Evolutionary conservation across 2,113 vertebrate species (phyloP), one percentile per base, ranked within the genome.

Genomic region (Rhineura floridana): DNA sequence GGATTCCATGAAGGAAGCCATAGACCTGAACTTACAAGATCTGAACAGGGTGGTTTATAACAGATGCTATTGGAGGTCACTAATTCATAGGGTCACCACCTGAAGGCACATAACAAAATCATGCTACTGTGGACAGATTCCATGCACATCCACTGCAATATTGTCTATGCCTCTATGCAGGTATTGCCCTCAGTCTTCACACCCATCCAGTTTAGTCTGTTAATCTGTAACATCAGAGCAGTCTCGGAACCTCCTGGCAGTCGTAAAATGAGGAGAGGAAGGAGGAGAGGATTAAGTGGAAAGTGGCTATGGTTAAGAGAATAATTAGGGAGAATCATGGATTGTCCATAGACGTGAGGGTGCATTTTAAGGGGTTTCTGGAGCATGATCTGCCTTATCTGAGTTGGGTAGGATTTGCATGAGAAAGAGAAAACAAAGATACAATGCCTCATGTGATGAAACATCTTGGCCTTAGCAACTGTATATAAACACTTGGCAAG

Each of bases 371-470:
- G n/a, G n/a, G n/a, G n/a, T n/a, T n/a, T n/a, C n/a, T n/a, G n/a
- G n/a, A n/a, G n/a, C n/a, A n/a, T n/a, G n/a, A n/a, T n/a, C n/a
- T n/a, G n/a, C n/a, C n/a, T n/a, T n/a, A n/a, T n/a, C n/a, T n/a
- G n/a, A 48, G 44, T 46, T 25, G n/a, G 33, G 3, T 46, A 84
- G 46, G 33, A 52, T 84, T 6, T 23, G 11, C 42, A 50, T 33
- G 33, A 3, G 12, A 70, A 9, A n/a, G 33, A n/a, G 33, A 12
- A 33, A 55, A 55, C 28, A 25, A 72, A 84, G 50, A 42, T 36
- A n/a, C 44, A 48, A 50, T 11, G 33, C 10, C 17, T 23, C 19
- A 55, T 46, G 88, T 0, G 0, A 81, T 1, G 1, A 33, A 67
- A 67, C 10, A 0, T 63, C 33, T 59, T 80, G 84, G 10, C 67